Percentiles rank a stretch among this genome's conserved stretches.
These are phyloP conservation scores for Leptodactylus fuscus DNA, from an alignment of 2,113 vertebrate species.

Conservation along the genomic window DNA sequence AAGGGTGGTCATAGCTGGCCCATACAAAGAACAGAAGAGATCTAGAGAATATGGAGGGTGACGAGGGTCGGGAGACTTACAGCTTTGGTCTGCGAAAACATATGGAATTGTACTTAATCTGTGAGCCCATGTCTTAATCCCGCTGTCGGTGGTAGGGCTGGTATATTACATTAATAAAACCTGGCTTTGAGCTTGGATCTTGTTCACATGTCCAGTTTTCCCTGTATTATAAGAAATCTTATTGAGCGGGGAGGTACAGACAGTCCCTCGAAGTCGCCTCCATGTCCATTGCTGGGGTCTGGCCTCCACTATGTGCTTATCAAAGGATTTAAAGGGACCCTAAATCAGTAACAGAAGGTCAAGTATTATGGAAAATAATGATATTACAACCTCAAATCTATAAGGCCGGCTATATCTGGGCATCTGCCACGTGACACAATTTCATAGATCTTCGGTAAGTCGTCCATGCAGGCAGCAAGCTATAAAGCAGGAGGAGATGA, in stretches of 20 bases:
- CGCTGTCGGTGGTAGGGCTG: not conserved
- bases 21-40: slow-evolving; percentile 55
- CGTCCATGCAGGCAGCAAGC: not conserved
- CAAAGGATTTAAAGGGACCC: not conserved
- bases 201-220: slow-evolving; percentile 38
- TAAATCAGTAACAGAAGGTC: not conserved
- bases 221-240: slow-evolving; percentile 11
- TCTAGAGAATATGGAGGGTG: slow-evolving; percentile 57
- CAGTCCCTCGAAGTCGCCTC: not conserved
- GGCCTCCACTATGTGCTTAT: not conserved
- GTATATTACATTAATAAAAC: slow-evolving; percentile 35
- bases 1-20: slow-evolving; percentile 20
- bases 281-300: not conserved
- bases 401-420: not conserved
- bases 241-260: not conserved
- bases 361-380: not conserved
- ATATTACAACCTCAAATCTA: not conserved
- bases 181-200: slow-evolving; percentile 49
- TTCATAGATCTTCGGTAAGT: not conserved
- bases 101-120: slow-evolving; percentile 70
- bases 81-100: slow-evolving; percentile 79
- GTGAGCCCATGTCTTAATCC: too few relatives aligned
- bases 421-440: not conserved
- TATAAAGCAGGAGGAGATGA: too few relatives aligned
- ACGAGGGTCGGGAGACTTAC: slow-evolving; percentile 67